phyloP scores from a whole-genome alignment of 2,888 invertebrate species.

The Theodoxus fluviatilis region DNA sequence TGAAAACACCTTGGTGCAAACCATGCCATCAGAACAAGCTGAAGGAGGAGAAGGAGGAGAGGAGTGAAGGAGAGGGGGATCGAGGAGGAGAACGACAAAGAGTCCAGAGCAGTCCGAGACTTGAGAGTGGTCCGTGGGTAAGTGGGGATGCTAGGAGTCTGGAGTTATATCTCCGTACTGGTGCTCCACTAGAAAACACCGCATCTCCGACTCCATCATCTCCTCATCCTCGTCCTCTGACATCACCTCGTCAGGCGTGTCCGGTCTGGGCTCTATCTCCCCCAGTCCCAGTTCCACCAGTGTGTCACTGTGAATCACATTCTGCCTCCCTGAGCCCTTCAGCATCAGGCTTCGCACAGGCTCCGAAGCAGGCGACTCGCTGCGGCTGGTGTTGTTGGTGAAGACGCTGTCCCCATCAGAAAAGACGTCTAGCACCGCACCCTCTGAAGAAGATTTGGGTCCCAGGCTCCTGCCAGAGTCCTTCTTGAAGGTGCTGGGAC shows the following conservation, averaged over 20 bases:
- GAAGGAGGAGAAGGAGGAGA: background rate
- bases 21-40: background rate
- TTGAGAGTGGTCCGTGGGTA: background rate
- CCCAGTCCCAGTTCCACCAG: slow-evolving; percentile 44
- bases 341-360: slow-evolving; percentile 47
- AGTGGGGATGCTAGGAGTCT: slow-evolving; percentile 42
- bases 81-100: background rate
- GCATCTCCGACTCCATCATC: slow-evolving; percentile 44
- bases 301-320: slow-evolving; percentile 56
- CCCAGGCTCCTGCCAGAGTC: slow-evolving; percentile 52
- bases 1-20: no score
- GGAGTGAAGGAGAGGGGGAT: slow-evolving; percentile 26
- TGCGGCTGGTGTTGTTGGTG: slow-evolving; percentile 54
- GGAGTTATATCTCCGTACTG: slow-evolving; percentile 46
- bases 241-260: background rate
- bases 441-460: slow-evolving; percentile 57
- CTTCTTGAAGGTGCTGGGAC: slow-evolving; percentile 13
- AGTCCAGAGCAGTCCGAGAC: background rate
- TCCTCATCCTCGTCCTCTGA: slow-evolving; percentile 1
- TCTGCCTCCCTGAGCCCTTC: slow-evolving; percentile 39
- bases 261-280: slow-evolving; percentile 35
- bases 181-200: slow-evolving; percentile 52
- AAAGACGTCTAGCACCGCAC: slow-evolving; percentile 50
- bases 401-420: slow-evolving; percentile 57
- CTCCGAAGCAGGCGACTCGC: slow-evolving; percentile 58